Percentiles rank a stretch among this genome's conserved stretches.
Conservation (phyloP, 2,888 invertebrate species). For the Phrixothrix hirtus region DNA sequence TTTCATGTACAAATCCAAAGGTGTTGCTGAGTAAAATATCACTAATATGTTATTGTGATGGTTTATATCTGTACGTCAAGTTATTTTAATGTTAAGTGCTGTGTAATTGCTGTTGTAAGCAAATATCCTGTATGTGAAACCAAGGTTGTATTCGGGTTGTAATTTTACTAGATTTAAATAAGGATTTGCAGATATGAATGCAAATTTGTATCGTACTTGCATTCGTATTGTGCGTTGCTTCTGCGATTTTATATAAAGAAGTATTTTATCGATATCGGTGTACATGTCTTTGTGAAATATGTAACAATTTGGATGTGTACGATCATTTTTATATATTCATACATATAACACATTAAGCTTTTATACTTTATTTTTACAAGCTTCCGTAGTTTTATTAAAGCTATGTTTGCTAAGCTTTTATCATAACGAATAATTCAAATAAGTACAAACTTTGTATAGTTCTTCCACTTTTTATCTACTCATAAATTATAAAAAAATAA, state of each 20-base stretch:
- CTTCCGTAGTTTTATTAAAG: constrained; percentile 6
- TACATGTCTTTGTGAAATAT: constrained; percentile 20
- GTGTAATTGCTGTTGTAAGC: constrained; percentile 10
- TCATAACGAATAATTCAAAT: constrained; percentile 1
- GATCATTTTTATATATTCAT: constrained; percentile 26
- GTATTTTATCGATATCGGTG: constrained; percentile 25
- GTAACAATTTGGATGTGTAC: constrained; percentile 27
- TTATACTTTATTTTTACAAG: constrained; percentile 1
- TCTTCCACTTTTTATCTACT: constrained; percentile 17
- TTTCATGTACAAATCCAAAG: too few relatives aligned
- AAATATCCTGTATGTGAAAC: constrained; percentile 7
- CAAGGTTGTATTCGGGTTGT: constrained; percentile 27
- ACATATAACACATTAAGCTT: constrained; percentile 15
- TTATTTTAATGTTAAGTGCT: constrained; percentile 4
- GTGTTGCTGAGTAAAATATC: constrained; percentile 6
- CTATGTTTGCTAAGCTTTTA: constrained; percentile 3
- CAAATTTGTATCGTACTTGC: constrained; percentile 12
- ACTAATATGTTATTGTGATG: too few relatives aligned
- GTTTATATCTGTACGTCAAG: background rate
- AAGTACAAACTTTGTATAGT: constrained; percentile 18
- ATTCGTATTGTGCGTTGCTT: constrained; percentile 11
- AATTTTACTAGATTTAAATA: constrained; percentile 4
- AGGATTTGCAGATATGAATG: too few relatives aligned
- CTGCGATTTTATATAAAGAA: constrained; percentile 25
- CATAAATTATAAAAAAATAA: constrained; percentile 4